Evolutionary conservation across 2,113 vertebrate genomes (phyloP), one percentile per base, ranked within the genome.

Genomic region (Bufo gargarizans): DNA sequence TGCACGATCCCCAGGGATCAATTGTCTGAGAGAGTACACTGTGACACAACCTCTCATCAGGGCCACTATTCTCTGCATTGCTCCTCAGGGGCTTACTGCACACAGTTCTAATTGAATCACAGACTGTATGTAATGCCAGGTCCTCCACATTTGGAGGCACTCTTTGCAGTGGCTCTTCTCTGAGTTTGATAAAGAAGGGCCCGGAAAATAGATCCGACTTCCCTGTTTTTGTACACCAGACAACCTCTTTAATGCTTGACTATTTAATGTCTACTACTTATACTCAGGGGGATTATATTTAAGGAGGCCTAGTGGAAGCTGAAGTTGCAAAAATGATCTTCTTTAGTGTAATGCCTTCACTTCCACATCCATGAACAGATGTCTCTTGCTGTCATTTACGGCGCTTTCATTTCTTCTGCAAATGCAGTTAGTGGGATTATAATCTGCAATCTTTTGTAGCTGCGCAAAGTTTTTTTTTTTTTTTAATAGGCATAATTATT

Each of bases 371-470:
- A 80, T 33, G 56, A 80, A 43, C 53, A 55, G 53, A 79, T 56
- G 50, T 56, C 77, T 79, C 47, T 6, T 56, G 4, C n/a, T 53
- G 77, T 58, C 56, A 58, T 80, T 43, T 80, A 3, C 33, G 56
- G 76, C 45, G 20, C 22, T 79, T 55, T 22, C 55, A 59, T 59
- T 43, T 59, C 49, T 67, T 74, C 17, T 65, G 14, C 45, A 82
- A 65, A 63, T 82, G 20, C 81, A 53, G 65, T 33, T n/a, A 71
- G 82, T 17, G 49, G 33, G 82, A 71, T 84, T 83, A 50, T 67
- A 83, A 83, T 53, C 12, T 9, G 65, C 69, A 83, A n/a, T 69
- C 61, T 83, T 82, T 84, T 84, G 82, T 84, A 71, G 82, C 8
- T 16, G 14, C 61, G 12, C 47, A 45, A 74, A 47, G 14, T 47